Evolutionary conservation across 2,797 vertebrate species (phyloP).

Genomic region (Poeciliopsis presidionis): DNA sequence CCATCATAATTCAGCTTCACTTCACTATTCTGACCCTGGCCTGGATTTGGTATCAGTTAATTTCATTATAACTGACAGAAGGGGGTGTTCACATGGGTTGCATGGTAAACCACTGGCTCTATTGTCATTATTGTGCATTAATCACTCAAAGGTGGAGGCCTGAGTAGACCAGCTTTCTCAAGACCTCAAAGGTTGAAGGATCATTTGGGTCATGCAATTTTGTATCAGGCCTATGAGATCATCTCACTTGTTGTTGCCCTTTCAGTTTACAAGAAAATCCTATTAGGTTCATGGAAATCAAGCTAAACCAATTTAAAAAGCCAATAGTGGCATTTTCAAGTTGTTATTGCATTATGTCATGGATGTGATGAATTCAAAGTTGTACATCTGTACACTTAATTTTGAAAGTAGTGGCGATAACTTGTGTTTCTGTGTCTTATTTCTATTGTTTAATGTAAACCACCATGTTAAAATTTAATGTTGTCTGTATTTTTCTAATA

Average conservation of each 20-base stretch:
- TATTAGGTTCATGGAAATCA: background rate
- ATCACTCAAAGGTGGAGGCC: constrained; percentile 19
- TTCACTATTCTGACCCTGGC: constrained; percentile 23
- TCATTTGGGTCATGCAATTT: constrained; percentile 5
- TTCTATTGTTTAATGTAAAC: background rate
- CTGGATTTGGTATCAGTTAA: constrained; percentile 23
- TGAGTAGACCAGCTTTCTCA: constrained; percentile 19
- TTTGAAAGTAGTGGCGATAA: background rate
- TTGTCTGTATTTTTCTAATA: background rate
- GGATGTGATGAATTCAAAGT: background rate
- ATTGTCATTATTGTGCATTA: constrained; percentile 24
- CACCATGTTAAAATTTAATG: too few species aligned
- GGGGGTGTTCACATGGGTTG: constrained; percentile 4
- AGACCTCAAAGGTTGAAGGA: constrained; percentile 8
- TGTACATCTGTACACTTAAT: background rate
- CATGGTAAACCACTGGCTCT: constrained; percentile 34
- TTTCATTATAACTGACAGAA: constrained; percentile 54
- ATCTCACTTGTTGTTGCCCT: constrained; percentile 3
- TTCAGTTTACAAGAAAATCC: background rate
- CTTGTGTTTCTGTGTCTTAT: background rate
- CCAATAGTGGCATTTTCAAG: background rate
- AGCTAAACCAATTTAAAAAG: background rate
- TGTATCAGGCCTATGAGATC: background rate
- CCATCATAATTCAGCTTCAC: constrained; percentile 38
- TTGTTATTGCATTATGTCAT: background rate